phyloP scores from a whole-genome alignment of 1,140 invertebrate genomes.

The Neuroterus valhalla region DNA sequence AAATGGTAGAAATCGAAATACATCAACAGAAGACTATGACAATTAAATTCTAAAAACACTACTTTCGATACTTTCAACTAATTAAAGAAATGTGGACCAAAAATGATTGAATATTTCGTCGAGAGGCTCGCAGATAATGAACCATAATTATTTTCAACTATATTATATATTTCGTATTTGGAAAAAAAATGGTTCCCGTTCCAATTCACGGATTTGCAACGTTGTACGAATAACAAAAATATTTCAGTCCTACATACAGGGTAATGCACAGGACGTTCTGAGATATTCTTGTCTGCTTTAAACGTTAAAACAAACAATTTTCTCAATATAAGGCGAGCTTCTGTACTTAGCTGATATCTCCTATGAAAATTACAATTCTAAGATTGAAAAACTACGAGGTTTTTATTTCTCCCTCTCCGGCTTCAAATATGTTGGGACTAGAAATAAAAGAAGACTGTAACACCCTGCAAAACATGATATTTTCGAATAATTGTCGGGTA shows the following conservation, averaged over 20 bases:
- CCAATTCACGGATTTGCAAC: conserved; percentile 23
- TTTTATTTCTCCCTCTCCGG: background rate
- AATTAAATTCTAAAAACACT: too few relatives aligned
- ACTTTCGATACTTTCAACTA: background rate
- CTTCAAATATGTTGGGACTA: conserved; percentile 13
- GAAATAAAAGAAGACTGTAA: conserved; percentile 29
- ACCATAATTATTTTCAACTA: conserved; percentile 15
- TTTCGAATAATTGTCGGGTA: conserved; percentile 27
- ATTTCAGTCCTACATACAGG: conserved; percentile 25
- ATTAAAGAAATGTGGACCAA: background rate
- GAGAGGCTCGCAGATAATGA: background rate
- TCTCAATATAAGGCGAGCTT: conserved; percentile 27
- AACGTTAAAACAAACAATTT: conserved; percentile 30
- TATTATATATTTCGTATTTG: conserved; percentile 24
- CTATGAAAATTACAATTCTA: conserved; percentile 28
- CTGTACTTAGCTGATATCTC: conserved; percentile 12
- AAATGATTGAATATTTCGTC: background rate
- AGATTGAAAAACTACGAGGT: conserved; percentile 14
- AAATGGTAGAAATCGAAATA: too few relatives aligned
- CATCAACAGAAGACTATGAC: too few relatives aligned
- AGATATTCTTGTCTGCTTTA: conserved; percentile 23
- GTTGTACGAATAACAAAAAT: conserved; percentile 28
- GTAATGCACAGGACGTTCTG: conserved; percentile 28
- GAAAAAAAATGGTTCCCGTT: conserved; percentile 23
- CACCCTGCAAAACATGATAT: conserved; percentile 27